Evolutionary conservation across 2,888 invertebrate species (phyloP).

Genomic region (Drosophila leonis): DNA sequence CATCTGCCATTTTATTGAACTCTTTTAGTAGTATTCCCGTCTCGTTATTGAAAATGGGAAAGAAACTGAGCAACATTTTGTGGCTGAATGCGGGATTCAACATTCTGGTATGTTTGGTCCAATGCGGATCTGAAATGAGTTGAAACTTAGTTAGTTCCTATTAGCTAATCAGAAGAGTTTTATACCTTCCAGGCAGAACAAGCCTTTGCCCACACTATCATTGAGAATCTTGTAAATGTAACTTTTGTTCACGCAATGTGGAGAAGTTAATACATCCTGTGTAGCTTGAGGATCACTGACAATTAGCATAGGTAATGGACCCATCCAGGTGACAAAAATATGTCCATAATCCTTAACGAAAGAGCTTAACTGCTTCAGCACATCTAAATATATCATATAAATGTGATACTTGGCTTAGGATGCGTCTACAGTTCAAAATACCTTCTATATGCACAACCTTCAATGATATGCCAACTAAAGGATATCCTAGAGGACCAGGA

Average conservation of each 20-base stretch:
- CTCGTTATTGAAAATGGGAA: constrained; percentile 76
- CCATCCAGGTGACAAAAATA: constrained; percentile 71
- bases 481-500: constrained; percentile 19
- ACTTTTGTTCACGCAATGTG: constrained; percentile 66
- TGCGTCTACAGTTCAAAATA: neutral
- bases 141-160: neutral
- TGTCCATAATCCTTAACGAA: constrained; percentile 56
- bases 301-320: constrained; percentile 73
- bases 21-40: constrained; percentile 49
- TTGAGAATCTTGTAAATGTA: constrained; percentile 44
- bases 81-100: constrained; percentile 78
- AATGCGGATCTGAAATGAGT: constrained; percentile 58
- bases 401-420: neutral
- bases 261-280: constrained; percentile 72
- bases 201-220: constrained; percentile 69
- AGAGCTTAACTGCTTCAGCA: neutral
- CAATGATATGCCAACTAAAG: constrained; percentile 14
- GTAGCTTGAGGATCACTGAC: constrained; percentile 70
- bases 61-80: constrained; percentile 72
- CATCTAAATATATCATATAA: neutral
- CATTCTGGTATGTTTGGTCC: constrained; percentile 74
- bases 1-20: constrained; percentile 46
- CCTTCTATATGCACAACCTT: constrained; percentile 6
- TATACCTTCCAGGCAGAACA: constrained; percentile 64
- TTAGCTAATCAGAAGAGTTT: constrained; percentile 12